Evolutionary conservation across 2,797 vertebrate species (phyloP), one percentile per base, ranked within the genome.

Genomic region (Lacerta viridis): DNA sequence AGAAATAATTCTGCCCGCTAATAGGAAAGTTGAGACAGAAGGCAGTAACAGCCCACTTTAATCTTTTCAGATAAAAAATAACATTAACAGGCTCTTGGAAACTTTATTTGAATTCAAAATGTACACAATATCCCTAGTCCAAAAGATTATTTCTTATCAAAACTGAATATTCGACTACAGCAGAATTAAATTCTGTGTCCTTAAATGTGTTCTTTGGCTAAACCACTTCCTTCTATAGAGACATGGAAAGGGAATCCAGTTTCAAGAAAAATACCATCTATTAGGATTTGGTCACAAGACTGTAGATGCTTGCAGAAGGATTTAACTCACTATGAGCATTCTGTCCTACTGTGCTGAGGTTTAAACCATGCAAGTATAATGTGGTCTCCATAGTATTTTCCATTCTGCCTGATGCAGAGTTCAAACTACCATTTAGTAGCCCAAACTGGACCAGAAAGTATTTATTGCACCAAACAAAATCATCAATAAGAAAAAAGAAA

Each of bases 1-100:
- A 29, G 92, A 95, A 95, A 95, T 93, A 90, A 90, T 93, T 92
- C 71, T 92, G 90, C 82, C 86, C 89, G 68, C 82, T 87, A 89
- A 89, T 18, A 90, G 87, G 85, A 13, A 0, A 83, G 46, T 15
- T 90, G 91, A 87, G 95, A 77, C 83, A 88, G 92, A 69, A 88
- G 80, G 90, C 66, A 86, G 77, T 83, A 95, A 83, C 84, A 91
- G 85, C 0, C 0, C 90, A 92, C 84, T 93, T 94, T 87, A 83
- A 2, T 91, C 36, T 59, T 90, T 72, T 76, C 7, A 5, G 80
- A 64, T 68, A 91, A 87, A 84, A 84, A 88, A 39, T 76, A 3
- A 36, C 89, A 86, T 29, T 41, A 87, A 76, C 0, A 90, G 87
- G 83, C 77, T 86, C 86, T 80, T 1, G 87, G 88, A 50, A 18